Evolutionary conservation across 1,140 invertebrate species (phyloP), one percentile per base, ranked within the genome.

Genomic region (Drosophila chauvacae): DNA sequence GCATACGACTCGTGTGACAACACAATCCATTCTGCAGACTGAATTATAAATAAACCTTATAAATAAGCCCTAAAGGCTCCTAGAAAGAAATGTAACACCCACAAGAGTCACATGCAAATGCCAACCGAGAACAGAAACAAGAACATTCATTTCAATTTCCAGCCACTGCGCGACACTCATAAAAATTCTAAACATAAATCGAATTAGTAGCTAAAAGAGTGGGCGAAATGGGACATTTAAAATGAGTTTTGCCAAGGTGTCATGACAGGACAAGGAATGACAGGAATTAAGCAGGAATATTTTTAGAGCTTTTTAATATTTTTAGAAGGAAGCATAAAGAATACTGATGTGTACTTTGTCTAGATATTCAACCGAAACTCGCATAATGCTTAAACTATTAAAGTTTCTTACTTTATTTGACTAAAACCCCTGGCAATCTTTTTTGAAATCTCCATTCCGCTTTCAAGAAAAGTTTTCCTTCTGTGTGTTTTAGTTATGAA

Each of bases 1-100:
- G 48, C 48, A 41, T 62, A 56, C 35, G 50, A 45, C 65, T 39
- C 42, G 28, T 48, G 45, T 50, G 68, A 73, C 62, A 53, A 37
- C 35, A 58, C 65, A 80, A 88, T 80, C 69, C 76, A 81, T 88
- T 71, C 69, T 88, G 76, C 55, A 71, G 47, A 68, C 80, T 83
- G 84, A 87, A 83, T 87, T 83, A 84, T 81, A 75, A 80, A 88
- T 78, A 78, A 88, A 74, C 73, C 53, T 61, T 53, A 79, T 78
- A 79, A 84, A 90, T 71, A 77, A 72, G 84, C 62, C 80, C 56
- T 64, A 55, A 64, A 84, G 72, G 50, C 82, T 45, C 50, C 44
- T 16, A 16, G 35, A 23, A 26, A 14, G 20, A 39, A 70, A 37
- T 58, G 44, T 41, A 70, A 75, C 51, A 42, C 64, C 57, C 44